Conservation (phyloP, 2,797 vertebrate species). For the Phrynocephalus forsythii region DNA sequence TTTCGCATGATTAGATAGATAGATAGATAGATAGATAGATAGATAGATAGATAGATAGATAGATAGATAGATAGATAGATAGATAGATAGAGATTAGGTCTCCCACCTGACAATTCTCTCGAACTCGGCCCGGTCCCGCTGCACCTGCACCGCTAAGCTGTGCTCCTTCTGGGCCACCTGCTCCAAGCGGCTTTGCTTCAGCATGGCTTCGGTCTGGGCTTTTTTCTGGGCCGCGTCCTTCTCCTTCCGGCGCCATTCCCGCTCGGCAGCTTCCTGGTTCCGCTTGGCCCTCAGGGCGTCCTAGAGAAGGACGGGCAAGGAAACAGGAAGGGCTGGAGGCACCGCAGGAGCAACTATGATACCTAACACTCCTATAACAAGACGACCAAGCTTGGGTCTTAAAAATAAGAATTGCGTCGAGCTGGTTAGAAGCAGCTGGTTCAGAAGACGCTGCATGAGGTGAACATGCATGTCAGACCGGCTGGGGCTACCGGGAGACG, state of each 20-base stretch:
- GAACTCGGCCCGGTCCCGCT: slow-evolving; percentile 84
- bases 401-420: neutral
- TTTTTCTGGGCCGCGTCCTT: slow-evolving; percentile 75
- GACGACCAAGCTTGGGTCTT: neutral
- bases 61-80: too few relatives aligned
- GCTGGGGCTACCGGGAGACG: neutral
- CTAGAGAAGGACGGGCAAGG: slow-evolving; percentile 64
- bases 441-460: neutral
- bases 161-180: slow-evolving; percentile 86
- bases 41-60: too few relatives aligned
- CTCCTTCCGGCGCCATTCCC: slow-evolving; percentile 89
- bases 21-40: too few relatives aligned
- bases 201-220: slow-evolving; percentile 68
- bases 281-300: slow-evolving; percentile 88
- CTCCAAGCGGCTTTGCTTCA: slow-evolving; percentile 79
- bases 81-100: too few relatives aligned
- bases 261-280: slow-evolving; percentile 85
- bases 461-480: neutral
- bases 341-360: too few relatives aligned
- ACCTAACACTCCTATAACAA: neutral
- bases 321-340: neutral
- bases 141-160: slow-evolving; percentile 81
- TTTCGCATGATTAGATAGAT: too few relatives aligned
- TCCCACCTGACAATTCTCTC: slow-evolving; percentile 86
- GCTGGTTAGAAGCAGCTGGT: neutral